Percentiles rank a stretch among this genome's conserved stretches.
phyloP scores from a whole-genome alignment of 2,113 vertebrate genomes.

The Tamias sibiricus region DNA sequence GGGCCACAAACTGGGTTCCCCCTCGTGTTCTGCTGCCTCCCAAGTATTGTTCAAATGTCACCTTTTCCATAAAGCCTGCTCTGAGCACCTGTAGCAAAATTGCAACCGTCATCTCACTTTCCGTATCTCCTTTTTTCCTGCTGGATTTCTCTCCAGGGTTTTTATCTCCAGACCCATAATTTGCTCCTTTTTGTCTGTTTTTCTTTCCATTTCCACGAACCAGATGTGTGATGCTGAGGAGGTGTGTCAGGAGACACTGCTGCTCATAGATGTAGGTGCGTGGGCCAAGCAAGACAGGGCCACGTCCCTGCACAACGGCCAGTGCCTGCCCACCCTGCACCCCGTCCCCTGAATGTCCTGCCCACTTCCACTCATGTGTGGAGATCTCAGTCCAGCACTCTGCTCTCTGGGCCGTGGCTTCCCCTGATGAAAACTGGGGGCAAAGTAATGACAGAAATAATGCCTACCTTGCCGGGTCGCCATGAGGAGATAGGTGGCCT shows the following conservation, averaged over 20 bases:
- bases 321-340: no score
- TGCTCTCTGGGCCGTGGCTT: background rate
- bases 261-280: conserved; percentile 60
- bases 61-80: background rate
- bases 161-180: background rate
- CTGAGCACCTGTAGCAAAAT: background rate
- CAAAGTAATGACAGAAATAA: no score
- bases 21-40: background rate
- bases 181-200: no score
- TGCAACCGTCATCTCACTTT: background rate
- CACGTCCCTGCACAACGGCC: no score
- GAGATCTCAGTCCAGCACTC: background rate
- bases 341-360: background rate
- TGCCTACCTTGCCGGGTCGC: background rate
- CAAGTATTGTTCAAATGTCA: background rate
- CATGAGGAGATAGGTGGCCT: rapidly evolving
- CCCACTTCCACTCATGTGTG: background rate
- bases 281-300: background rate
- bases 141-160: background rate
- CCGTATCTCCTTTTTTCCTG: background rate
- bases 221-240: background rate
- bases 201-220: rapidly evolving
- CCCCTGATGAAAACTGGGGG: background rate
- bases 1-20: background rate
- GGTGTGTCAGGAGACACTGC: conserved; percentile 73